phyloP scores from a whole-genome alignment of 2,888 invertebrate species.

The Spatulosminthurus flaviceps region DNA sequence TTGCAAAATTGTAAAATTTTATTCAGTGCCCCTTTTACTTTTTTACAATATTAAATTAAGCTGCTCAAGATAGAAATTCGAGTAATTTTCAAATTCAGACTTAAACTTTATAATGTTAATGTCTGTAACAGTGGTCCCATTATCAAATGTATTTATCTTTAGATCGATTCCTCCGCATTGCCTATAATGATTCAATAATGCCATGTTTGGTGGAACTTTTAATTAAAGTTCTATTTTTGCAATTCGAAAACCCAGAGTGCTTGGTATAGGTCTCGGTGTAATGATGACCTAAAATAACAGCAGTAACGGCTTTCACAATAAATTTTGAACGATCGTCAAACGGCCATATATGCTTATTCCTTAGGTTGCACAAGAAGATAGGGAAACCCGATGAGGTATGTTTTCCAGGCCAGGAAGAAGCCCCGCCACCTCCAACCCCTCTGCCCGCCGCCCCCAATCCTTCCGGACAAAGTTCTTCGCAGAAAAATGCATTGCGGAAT shows the following conservation, averaged over 20 bases:
- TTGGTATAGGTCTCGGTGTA: conserved; percentile 72
- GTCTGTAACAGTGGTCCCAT: no score
- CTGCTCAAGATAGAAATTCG: no score
- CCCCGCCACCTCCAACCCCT: no score
- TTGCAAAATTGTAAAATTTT: no score
- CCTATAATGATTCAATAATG: conserved; percentile 79
- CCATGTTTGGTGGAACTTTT: conserved; percentile 83
- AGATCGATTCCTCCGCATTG: no score
- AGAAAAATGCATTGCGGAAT: conserved; percentile 61
- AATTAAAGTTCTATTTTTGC: conserved; percentile 71
- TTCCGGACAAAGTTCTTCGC: conserved; percentile 61
- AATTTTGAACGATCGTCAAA: conserved; percentile 77
- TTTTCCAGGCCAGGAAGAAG: neutral
- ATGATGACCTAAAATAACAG: conserved; percentile 90
- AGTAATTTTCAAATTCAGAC: no score
- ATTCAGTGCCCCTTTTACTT: no score
- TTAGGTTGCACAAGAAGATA: conserved; percentile 51
- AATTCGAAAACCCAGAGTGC: conserved; percentile 41
- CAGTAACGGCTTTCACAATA: conserved; percentile 81
- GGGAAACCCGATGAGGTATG: conserved; percentile 33
- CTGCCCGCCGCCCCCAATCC: no score
- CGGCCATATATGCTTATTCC: conserved; percentile 62
- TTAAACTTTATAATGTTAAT: no score
- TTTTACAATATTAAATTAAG: no score
- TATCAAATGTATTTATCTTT: no score